These are phyloP conservation scores for Diorhabda sublineata DNA, from an alignment of 1,140 invertebrate species.

Conservation along the genomic window DNA sequence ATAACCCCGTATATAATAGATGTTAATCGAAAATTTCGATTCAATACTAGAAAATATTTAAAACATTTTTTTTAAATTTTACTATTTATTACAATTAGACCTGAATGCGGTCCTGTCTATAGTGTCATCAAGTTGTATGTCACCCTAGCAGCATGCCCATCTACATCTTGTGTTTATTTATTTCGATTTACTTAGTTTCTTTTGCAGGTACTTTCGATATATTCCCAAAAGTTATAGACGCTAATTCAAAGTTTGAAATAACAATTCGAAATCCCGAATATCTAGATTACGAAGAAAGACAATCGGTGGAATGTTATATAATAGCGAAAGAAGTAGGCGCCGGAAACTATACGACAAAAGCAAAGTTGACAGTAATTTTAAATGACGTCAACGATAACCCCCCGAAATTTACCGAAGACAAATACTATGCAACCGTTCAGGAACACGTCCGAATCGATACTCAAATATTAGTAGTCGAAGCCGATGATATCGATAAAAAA, in stretches of 20 bases:
- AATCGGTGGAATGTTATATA: slow-evolving; percentile 72
- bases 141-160: no score
- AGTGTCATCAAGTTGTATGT: no score
- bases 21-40: no score
- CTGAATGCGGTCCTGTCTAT: no score
- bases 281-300: slow-evolving; percentile 77
- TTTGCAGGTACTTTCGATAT: slow-evolving; percentile 74
- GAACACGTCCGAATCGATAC: slow-evolving; percentile 46
- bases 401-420: slow-evolving; percentile 70
- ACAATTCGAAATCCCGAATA: slow-evolving; percentile 75
- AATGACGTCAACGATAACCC: slow-evolving; percentile 88
- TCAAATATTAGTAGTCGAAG: slow-evolving; percentile 68
- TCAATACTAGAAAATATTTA: no score
- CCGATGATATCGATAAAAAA: slow-evolving; percentile 72
- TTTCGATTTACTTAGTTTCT: neutral
- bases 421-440: slow-evolving; percentile 56
- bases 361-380: slow-evolving; percentile 74
- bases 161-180: no score
- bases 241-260: slow-evolving; percentile 74
- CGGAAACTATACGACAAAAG: slow-evolving; percentile 66
- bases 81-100: no score
- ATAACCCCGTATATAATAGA: no score
- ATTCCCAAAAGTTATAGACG: slow-evolving; percentile 79
- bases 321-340: slow-evolving; percentile 73
- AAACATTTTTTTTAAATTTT: no score